Evolutionary conservation across 1,140 invertebrate species (phyloP), one percentile per base, ranked within the genome.

Genomic region (Bactericera cockerelli): DNA sequence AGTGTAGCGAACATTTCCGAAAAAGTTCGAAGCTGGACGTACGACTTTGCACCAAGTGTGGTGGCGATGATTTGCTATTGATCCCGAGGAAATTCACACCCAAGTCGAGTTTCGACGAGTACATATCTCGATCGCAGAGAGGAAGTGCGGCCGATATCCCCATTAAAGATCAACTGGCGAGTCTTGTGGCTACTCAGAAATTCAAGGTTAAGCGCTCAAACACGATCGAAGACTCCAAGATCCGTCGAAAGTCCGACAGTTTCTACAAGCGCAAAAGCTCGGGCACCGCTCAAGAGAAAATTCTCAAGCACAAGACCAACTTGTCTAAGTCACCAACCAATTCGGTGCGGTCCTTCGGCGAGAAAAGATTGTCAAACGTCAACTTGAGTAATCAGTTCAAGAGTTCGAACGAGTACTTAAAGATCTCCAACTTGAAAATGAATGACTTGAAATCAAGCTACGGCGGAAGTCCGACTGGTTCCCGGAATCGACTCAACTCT

Each of bases 211-310:
- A 6, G 4, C 42, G 42, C 22, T 49, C 42, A 4, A 49, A 49
- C 42, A 49, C 42, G 22, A 49, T 49, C 3, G 42, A 49, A n/a
- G 42, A 49, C 22, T 19, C 42, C 8, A 49, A 49, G 19, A 49
- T 49, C 6, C n/a, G 42, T 8, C n/a, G 42, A 4, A 49, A 49
- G 22, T 49, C 42, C 4, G 42, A 49, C 22, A 49, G 42, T n/a
- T 49, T 49, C 22, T 49, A 49, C 22, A 49, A 49, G 19, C n/a
- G 42, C n/a, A 49, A 49, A n/a, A 49, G 42, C 22, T 49, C 42
- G n/a, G 42, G 42, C 8, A 8, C 8, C 22, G 42, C 8, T 19
- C n/a, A 22, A 49, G 42, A 49, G 22, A 49, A 49, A 8, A 49
- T 19, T 8, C 10, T 11, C 10, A 49, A 49, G 19, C 22, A 19